phyloP scores from a whole-genome alignment of 2,888 invertebrate species.

The Pterostichus niger region DNA sequence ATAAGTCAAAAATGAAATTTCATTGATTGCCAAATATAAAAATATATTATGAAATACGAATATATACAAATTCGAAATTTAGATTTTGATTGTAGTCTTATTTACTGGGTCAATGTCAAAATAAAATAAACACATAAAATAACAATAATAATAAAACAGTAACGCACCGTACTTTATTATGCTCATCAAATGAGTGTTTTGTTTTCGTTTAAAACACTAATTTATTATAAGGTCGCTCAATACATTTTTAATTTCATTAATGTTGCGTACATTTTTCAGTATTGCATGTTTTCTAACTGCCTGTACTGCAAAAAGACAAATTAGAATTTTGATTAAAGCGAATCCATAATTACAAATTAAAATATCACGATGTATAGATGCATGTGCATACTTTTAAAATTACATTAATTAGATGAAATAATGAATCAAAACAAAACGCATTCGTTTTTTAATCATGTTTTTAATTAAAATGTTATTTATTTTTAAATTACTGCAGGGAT shows the following conservation, averaged over 20 bases:
- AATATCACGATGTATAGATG: not conserved
- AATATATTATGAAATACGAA: too few species aligned
- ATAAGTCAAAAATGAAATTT: too few species aligned
- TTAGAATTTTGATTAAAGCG: conserved; percentile 49
- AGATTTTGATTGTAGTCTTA: too few species aligned
- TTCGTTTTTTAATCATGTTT: conserved; percentile 20
- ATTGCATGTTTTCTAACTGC: conserved; percentile 31
- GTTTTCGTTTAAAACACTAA: not conserved
- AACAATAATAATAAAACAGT: not conserved
- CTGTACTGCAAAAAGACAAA: conserved; percentile 35
- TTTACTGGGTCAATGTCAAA: conserved; percentile 1
- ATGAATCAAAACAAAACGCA: not conserved
- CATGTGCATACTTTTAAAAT: conserved; percentile 2
- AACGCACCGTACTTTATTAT: not conserved
- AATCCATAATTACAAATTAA: conserved; percentile 3
- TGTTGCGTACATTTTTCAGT: conserved; percentile 25
- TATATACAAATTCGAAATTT: too few species aligned
- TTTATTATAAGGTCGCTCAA: conserved; percentile 20
- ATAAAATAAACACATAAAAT: conserved; percentile 15
- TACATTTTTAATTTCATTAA: conserved; percentile 56
- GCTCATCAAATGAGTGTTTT: conserved; percentile 8
- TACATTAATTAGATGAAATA: conserved; percentile 28
- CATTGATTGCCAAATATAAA: too few species aligned
- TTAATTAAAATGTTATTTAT: conserved; percentile 27
- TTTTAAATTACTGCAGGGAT: not conserved